Evolutionary conservation across 2,113 vertebrate genomes (phyloP), one percentile per base, ranked within the genome.

Genomic region (Tachysurus vachellii): DNA sequence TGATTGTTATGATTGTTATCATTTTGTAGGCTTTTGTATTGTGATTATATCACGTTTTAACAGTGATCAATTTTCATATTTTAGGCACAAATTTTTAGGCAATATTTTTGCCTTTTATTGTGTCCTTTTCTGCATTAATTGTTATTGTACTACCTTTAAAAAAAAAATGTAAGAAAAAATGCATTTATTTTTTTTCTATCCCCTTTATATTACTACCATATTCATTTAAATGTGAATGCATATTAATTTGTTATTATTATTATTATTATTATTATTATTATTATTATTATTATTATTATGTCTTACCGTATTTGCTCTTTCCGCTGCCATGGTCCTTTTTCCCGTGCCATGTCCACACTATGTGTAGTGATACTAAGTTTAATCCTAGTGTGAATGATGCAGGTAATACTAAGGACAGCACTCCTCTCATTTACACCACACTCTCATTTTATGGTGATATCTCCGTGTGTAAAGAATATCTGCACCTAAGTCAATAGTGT

Each of bases 241-340:
- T 9, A 54, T 82, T 13, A 26, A 71, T 17, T n/a, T 5, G 11
- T 5, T 50, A 50, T 50, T 50, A 50, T 50, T 50, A 70, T 87
- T 89, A 64, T 77, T 56, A 56, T 75, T 68, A 62, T 71, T 64
- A 36, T 73, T 54, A 42, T 61, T 56, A 42, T 87, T 87, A 54
- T 90, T 77, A 64, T 85, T 64, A 75, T 89, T 82, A 61, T 70
- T 85, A 88, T 88, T 79, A 76, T 88, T 88, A 91, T 73, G 83
- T 80, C 94, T 95, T 95, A 95, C 93, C 94, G 91, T 95, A 70
- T 59, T 86, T 88, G 88, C 87, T 89, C 53, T 87, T 88, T 93
- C 90, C 91, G 89, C 91, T 92, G 92, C 89, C 88, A 90, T 88
- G 86, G 90, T 92, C 92, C 92, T 89, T 2, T 36, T 36, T 36